A percentile compares a stretch with the other conserved stretches of the same genome.
These are phyloP conservation scores for Caenorhabditis wallacei DNA, from an alignment of 2,888 invertebrate species.

Conservation along the genomic window DNA sequence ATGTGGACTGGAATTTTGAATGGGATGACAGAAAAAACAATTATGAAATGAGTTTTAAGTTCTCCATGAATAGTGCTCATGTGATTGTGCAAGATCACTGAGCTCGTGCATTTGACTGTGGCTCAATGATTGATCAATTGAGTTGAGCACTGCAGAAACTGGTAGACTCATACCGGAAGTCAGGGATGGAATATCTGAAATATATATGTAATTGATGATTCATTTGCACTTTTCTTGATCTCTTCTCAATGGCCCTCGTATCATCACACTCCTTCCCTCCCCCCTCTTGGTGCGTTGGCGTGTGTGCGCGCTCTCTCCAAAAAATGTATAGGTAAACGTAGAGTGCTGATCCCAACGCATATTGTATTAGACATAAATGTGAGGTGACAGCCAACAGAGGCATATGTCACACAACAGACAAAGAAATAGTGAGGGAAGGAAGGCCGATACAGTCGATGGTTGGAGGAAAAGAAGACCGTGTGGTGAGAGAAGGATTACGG, in stretches of 20 bases:
- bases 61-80: conserved; percentile 72
- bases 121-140: conserved; percentile 67
- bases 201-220: background rate
- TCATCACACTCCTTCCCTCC: conserved; percentile 15
- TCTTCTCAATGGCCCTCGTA: background rate
- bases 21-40: conserved; percentile 16
- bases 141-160: conserved; percentile 75
- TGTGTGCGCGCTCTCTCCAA: conserved; percentile 26
- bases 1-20: conserved; percentile 37
- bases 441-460: conserved; percentile 46
- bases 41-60: conserved; percentile 23
- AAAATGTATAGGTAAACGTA: conserved; percentile 62
- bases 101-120: conserved; percentile 67
- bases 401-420: conserved; percentile 70
- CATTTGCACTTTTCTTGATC: background rate
- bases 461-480: conserved; percentile 1
- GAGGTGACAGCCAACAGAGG: conserved; percentile 67
- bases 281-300: conserved; percentile 9
- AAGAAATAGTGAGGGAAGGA: conserved; percentile 59
- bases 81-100: conserved; percentile 55
- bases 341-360: conserved; percentile 63
- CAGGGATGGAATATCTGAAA: conserved; percentile 67
- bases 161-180: conserved; percentile 69
- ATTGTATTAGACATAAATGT: conserved; percentile 65
- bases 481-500: conserved; percentile 34